A percentile compares a stretch with the other conserved stretches of the same genome.
Conservation (phyloP, 2,888 invertebrate species). For the Acronicta alni region DNA sequence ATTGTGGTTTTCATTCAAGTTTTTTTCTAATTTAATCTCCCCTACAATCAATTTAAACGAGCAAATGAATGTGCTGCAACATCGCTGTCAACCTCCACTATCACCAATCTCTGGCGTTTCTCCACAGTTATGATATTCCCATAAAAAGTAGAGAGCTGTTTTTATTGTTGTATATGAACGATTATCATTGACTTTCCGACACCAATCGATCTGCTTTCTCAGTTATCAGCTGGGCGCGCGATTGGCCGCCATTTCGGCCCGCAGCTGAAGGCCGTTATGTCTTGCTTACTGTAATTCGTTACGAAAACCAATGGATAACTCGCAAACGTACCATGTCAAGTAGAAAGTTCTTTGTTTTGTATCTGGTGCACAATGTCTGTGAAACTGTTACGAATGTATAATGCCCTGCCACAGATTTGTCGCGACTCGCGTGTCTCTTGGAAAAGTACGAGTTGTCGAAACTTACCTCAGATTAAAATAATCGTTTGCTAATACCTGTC, state of each 20-base stretch:
- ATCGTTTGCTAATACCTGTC: too few relatives aligned
- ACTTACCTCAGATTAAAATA: not conserved
- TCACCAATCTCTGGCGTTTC: conserved; percentile 3
- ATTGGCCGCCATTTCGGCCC: conserved; percentile 36
- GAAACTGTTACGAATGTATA: conserved; percentile 53
- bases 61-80: not conserved
- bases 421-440: conserved; percentile 7
- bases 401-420: conserved; percentile 24
- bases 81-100: conserved; percentile 15
- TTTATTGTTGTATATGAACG: conserved; percentile 30
- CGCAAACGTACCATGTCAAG: conserved; percentile 56
- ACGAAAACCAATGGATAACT: conserved; percentile 50
- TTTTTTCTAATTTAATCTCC: not conserved
- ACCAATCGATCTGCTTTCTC: conserved; percentile 37
- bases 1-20: too few relatives aligned
- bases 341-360: conserved; percentile 60
- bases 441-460: not conserved
- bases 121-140: conserved; percentile 23
- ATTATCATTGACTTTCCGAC: conserved; percentile 44
- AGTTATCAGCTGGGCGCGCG: conserved; percentile 32
- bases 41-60: not conserved
- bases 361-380: conserved; percentile 45
- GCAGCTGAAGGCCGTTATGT: conserved; percentile 62
- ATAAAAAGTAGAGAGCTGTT: conserved; percentile 22
- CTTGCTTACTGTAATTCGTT: conserved; percentile 53